phyloP scores from a whole-genome alignment of 2,113 vertebrate genomes.

The Chiloscyllium plagiosum region DNA sequence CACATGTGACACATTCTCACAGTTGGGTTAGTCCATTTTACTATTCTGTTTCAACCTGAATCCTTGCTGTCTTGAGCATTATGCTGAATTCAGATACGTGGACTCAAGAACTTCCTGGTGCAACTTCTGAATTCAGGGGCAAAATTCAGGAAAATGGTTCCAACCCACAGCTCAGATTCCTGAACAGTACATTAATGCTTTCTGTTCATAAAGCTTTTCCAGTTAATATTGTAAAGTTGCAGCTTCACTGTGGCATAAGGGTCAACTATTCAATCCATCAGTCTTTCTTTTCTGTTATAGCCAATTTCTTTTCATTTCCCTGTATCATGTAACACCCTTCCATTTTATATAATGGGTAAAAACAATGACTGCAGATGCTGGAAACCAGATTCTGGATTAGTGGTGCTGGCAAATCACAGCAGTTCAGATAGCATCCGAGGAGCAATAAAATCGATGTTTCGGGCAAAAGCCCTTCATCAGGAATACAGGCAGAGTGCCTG shows the following conservation, averaged over 20 bases:
- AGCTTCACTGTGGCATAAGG: neutral
- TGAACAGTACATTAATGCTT: neutral
- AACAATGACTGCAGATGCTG: too few relatives aligned
- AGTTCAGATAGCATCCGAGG: too few relatives aligned
- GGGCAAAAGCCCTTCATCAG: too few relatives aligned
- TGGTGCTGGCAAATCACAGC: too few relatives aligned
- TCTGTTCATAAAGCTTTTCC: neutral
- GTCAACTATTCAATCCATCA: neutral
- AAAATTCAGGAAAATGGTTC: neutral
- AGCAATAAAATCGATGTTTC: too few relatives aligned
- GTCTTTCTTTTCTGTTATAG: neutral
- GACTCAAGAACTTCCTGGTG: neutral
- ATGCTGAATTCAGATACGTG: neutral
- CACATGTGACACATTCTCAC: neutral
- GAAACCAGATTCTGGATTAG: too few relatives aligned
- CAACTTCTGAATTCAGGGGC: neutral
- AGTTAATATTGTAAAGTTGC: neutral
- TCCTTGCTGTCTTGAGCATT: neutral
- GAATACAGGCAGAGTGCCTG: too few relatives aligned
- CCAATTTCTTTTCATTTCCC: neutral
- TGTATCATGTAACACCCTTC: neutral
- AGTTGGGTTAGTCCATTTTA: neutral
- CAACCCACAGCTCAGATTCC: neutral
- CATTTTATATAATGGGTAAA: neutral
- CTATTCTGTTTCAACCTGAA: neutral